These are phyloP conservation scores for Drosophila ohnishii DNA, from an alignment of 1,140 invertebrate genomes.

Conservation along the genomic window DNA sequence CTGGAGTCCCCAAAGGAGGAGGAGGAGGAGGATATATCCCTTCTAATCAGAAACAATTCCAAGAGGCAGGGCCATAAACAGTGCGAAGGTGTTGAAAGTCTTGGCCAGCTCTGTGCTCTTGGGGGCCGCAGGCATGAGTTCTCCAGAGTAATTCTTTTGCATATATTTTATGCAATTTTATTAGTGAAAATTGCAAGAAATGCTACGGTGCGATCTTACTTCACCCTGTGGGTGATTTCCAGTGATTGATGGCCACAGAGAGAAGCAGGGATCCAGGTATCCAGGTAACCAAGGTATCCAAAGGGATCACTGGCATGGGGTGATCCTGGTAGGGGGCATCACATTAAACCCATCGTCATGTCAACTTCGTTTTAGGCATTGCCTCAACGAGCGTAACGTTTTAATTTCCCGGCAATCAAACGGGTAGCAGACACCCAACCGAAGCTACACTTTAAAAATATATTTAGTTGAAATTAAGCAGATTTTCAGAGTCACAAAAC, in stretches of 20 bases:
- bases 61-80: constrained; percentile 55
- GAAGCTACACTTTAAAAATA: constrained; percentile 12
- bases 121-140: constrained; percentile 46
- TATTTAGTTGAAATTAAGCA: background rate
- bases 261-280: background rate
- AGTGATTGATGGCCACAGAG: constrained; percentile 62
- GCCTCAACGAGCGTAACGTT: constrained; percentile 78
- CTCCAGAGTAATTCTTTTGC: constrained; percentile 57
- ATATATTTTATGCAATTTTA: constrained; percentile 79
- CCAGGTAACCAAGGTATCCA: constrained; percentile 1
- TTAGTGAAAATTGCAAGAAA: constrained; percentile 60
- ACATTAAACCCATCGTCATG: constrained; percentile 59
- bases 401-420: constrained; percentile 81
- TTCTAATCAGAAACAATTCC: constrained; percentile 72
- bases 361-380: constrained; percentile 73
- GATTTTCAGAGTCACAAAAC: background rate
- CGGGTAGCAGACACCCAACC: constrained; percentile 58
- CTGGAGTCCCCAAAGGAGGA: background rate
- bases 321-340: constrained; percentile 39
- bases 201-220: constrained; percentile 18
- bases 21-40: constrained; percentile 17
- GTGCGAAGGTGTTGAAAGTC: constrained; percentile 79
- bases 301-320: background rate
- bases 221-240: constrained; percentile 37
- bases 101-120: constrained; percentile 34